Evolutionary conservation across 2,888 invertebrate species (phyloP).

Genomic region (Toxonevra muliebris): DNA sequence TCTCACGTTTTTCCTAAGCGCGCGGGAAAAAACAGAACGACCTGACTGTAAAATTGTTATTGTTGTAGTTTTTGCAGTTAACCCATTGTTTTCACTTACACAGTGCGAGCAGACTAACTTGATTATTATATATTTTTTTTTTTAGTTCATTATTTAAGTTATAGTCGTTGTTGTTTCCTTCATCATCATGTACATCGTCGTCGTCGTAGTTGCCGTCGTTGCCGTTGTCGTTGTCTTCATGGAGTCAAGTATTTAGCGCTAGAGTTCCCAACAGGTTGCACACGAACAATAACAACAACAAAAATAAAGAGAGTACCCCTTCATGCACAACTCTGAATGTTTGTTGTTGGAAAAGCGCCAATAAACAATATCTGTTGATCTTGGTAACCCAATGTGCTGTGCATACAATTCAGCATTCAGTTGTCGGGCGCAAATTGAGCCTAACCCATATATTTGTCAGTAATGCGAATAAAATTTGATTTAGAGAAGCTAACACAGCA

Average conservation of each 20-base stretch:
- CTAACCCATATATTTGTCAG: slow-evolving; percentile 62
- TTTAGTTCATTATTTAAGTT: not conserved
- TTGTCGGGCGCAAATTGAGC: slow-evolving; percentile 42
- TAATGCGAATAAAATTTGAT: slow-evolving; percentile 58
- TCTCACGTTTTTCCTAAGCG: slow-evolving; percentile 20
- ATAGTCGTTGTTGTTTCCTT: too few species aligned
- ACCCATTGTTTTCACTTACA: not conserved
- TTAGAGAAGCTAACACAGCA: slow-evolving; percentile 45
- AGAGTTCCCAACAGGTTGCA: slow-evolving; percentile 46
- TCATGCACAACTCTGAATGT: slow-evolving; percentile 17
- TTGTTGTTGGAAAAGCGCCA: slow-evolving; percentile 20
- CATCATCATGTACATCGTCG: not conserved
- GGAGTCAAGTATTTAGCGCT: slow-evolving; percentile 43
- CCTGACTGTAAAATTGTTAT: slow-evolving; percentile 16
- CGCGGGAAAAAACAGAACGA: slow-evolving; percentile 14
- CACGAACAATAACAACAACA: slow-evolving; percentile 29
- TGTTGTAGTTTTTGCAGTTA: not conserved
- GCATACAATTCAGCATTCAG: not conserved
- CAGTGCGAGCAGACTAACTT: slow-evolving; percentile 1
- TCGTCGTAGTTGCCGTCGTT: too few species aligned
- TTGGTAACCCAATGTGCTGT: slow-evolving; percentile 38
- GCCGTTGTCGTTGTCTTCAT: slow-evolving; percentile 22
- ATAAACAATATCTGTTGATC: slow-evolving; percentile 38
- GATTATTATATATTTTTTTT: slow-evolving; percentile 11
- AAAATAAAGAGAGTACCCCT: slow-evolving; percentile 25